Base-by-base conservation (phyloP, 2,888 invertebrate genomes). In the Ypsolopha sequella region DNA sequence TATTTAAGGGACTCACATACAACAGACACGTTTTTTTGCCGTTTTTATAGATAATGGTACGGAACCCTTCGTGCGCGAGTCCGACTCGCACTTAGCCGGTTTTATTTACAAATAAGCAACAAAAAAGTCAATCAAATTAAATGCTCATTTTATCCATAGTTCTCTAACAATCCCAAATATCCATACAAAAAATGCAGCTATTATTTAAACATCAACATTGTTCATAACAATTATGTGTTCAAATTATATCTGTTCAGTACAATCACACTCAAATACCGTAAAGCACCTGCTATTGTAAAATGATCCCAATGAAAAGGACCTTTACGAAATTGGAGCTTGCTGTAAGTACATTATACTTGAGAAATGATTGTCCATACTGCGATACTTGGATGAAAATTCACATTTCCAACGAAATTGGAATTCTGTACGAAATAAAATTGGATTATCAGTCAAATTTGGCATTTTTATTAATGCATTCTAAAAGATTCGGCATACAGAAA, bases 261-360 rank as follows among this genome's bases (percentile, higher is more conserved):
- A 36, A 14, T 47, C 47, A 14, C 36, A 13, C 48, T 33, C 24
- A 39, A 10, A 36, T 36, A 35, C 48, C 43, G 41, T 41, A 43
- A 50, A 35, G 41, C 50, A 50, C 50, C 50, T 50, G 50, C 43
- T 11, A 11, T 24, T 9, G 38, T 39, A 41, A 38, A 41, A 41
- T 49, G 52, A 52, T 56, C 52, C 56, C 55, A 57, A 60, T 58
- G 60, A 59, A 56, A 55, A 52, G 51, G 47, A 49, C 48, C 50
- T 34, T 52, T 38, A 50, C 41, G 45, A 52, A 55, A 54, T 52
- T 52, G 51, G 48, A 47, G 47, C 11, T 36, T 13, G 13, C 14
- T 36, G 35, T 24, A 46, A 13, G 43, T 35, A 35, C 11, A 11
- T 34, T 34, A 35, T 35, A 46, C 38, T 48, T 48, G 36, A 14